Conservation (phyloP, 2,797 vertebrate genomes). For the Sparidentex hasta region DNA sequence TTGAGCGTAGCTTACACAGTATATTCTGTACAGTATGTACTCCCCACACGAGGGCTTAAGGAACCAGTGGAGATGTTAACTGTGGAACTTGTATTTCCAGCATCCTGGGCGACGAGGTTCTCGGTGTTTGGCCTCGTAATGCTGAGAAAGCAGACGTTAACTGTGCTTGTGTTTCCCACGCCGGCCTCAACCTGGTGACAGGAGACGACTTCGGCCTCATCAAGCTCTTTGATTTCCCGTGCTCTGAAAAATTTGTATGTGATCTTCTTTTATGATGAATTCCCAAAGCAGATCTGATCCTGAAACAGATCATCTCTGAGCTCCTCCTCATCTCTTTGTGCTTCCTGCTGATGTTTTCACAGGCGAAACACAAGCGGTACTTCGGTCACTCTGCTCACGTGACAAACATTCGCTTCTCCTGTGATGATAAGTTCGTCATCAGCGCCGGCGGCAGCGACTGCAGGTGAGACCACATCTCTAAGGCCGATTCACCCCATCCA, state of each 20-base stretch:
- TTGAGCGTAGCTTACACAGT: not conserved
- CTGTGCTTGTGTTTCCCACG: conserved; percentile 93
- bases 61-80: not conserved
- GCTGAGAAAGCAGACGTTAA: conserved; percentile 95
- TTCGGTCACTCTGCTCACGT: conserved; percentile 96
- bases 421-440: conserved; percentile 93
- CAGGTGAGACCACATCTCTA: conserved; percentile 87
- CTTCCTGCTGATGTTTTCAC: not conserved
- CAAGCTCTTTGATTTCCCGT: conserved; percentile 97
- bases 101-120: conserved; percentile 94
- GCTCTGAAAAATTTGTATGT: conserved; percentile 95
- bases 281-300: no score
- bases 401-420: conserved; percentile 95
- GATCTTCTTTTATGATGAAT: not conserved
- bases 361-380: conserved; percentile 98
- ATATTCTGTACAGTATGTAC: not conserved
- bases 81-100: conserved; percentile 68
- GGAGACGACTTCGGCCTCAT: conserved; percentile 97
- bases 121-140: conserved; percentile 96
- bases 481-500: not conserved
- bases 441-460: conserved; percentile 96
- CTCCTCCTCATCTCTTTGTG: no score
- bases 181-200: conserved; percentile 91
- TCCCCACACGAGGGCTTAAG: no score
- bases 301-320: not conserved